These are phyloP conservation scores for Drosophila flavopinicola DNA, from an alignment of 2,888 invertebrate species.

Conservation along the genomic window DNA sequence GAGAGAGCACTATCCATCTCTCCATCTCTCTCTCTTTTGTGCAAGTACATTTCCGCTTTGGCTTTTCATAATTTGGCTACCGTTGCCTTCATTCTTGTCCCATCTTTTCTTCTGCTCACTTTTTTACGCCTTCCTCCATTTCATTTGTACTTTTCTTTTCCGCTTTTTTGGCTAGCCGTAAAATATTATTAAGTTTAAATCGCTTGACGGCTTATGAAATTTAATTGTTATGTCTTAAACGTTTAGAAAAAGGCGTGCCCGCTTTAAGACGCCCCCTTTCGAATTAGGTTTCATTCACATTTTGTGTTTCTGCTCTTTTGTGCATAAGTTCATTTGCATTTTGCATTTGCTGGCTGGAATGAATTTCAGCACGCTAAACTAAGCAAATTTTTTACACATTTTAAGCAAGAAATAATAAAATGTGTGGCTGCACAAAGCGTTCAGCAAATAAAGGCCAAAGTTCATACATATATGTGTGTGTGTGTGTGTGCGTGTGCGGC, in stretches of 20 bases:
- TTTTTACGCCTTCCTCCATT: no score
- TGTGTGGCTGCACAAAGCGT: slow-evolving; percentile 42
- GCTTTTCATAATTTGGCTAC: slow-evolving; percentile 42
- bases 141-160: slow-evolving; percentile 7
- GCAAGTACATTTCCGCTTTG: slow-evolving; percentile 8
- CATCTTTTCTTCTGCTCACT: slow-evolving; percentile 27
- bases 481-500: slow-evolving; percentile 4
- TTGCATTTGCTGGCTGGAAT: slow-evolving; percentile 40
- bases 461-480: slow-evolving; percentile 12
- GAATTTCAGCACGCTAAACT: slow-evolving; percentile 54
- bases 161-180: slow-evolving; percentile 22
- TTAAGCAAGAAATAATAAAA: slow-evolving; percentile 45
- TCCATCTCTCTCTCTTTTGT: slow-evolving; percentile 18
- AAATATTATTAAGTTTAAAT: slow-evolving; percentile 67
- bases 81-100: slow-evolving; percentile 27
- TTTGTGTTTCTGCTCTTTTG: slow-evolving; percentile 9
- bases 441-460: slow-evolving; percentile 51
- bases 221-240: slow-evolving; percentile 62
- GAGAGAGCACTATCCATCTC: slow-evolving; percentile 3
- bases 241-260: not conserved
- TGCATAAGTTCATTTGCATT: slow-evolving; percentile 40
- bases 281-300: slow-evolving; percentile 11
- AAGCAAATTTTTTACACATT: slow-evolving; percentile 58
- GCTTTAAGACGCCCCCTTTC: slow-evolving; percentile 35
- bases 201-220: slow-evolving; percentile 62